These are phyloP conservation scores for Lepidurus apus DNA, from an alignment of 1,140 invertebrate genomes.

Conservation along the genomic window DNA sequence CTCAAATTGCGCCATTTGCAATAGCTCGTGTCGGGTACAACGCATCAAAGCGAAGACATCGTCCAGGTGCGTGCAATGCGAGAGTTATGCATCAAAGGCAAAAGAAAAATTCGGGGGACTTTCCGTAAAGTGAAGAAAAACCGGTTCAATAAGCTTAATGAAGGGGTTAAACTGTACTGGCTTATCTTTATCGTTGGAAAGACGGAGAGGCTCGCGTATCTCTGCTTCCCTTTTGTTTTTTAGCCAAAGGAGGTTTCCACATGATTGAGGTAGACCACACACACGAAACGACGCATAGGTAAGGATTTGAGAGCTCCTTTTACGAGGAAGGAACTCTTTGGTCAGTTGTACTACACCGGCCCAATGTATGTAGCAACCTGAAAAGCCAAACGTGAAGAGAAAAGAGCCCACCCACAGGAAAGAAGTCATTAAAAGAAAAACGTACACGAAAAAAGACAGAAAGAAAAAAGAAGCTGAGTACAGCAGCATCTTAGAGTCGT, in stretches of 20 bases:
- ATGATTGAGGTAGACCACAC: conserved; percentile 21
- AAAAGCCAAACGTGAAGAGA: background rate
- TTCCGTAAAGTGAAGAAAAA: background rate
- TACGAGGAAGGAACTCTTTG: background rate
- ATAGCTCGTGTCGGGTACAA: background rate
- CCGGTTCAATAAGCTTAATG: background rate
- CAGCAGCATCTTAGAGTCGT: background rate
- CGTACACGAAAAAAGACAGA: background rate
- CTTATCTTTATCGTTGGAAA: background rate
- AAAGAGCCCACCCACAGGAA: conserved; percentile 13
- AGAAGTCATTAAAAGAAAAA: conserved; percentile 15
- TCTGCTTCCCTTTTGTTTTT: background rate
- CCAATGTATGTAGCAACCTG: background rate
- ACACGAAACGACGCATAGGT: background rate
- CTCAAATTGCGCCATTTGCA: background rate
- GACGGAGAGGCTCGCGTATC: background rate
- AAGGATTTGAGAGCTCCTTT: background rate
- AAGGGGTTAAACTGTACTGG: background rate
- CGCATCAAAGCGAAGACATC: background rate
- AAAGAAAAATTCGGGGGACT: background rate
- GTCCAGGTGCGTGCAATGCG: background rate
- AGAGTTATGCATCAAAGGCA: background rate
- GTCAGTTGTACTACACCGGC: background rate
- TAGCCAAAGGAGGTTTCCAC: background rate
- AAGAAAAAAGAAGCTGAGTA: conserved; percentile 5